A percentile compares a stretch with the other conserved stretches of the same genome.
Evolutionary conservation across 2,113 vertebrate species (phyloP).

Genomic region (Procapra przewalskii): DNA sequence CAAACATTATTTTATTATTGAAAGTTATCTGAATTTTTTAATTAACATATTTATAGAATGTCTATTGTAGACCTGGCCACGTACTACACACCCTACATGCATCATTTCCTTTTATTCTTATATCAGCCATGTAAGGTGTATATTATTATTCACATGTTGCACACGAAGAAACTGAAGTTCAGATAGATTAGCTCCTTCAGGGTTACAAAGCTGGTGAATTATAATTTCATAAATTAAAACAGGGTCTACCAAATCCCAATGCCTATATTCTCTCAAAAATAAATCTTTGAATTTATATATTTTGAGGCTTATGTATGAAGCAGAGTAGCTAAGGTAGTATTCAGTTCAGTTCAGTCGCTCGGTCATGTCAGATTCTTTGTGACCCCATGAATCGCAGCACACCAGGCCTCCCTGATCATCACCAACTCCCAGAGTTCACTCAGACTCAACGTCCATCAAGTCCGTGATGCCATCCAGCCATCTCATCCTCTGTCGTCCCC

Average conservation of each 20-base stretch:
- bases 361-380: too few species aligned
- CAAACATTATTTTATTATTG: background rate
- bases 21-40: background rate
- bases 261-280: background rate
- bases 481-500: too few species aligned
- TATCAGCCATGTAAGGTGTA: background rate
- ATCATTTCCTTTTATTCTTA: background rate
- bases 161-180: background rate
- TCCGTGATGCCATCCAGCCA: too few species aligned
- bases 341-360: background rate
- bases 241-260: background rate
- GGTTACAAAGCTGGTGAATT: background rate
- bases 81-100: background rate
- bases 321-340: background rate
- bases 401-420: too few species aligned
- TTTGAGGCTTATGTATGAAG: background rate
- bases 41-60: background rate
- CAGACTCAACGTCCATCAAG: too few species aligned
- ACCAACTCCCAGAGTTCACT: too few species aligned
- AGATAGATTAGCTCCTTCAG: background rate
- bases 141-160: background rate
- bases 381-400: too few species aligned
- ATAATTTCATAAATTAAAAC: background rate
- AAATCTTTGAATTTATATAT: background rate
- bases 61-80: background rate